phyloP scores from a whole-genome alignment of 37 sponge, comb jelly and placozoan genomes.

The Eunapius fragilis region DNA sequence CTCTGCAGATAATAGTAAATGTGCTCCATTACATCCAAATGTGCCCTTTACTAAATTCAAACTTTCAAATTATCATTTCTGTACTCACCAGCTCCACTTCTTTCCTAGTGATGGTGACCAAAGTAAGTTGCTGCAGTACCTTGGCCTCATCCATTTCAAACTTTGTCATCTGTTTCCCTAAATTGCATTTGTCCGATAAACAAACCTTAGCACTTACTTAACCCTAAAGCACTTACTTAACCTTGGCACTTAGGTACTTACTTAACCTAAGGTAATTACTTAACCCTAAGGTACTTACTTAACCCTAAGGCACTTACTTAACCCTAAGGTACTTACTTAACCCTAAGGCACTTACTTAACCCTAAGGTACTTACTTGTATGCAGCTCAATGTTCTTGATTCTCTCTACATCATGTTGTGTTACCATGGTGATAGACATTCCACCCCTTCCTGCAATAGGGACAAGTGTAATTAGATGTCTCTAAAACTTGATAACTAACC shows the following conservation, averaged over 20 bases:
- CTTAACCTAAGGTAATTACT: slow-evolving; percentile 15
- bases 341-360: neutral
- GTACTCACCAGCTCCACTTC: slow-evolving; percentile 78
- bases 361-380: slow-evolving; percentile 33
- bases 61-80: no score
- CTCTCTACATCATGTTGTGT: slow-evolving; percentile 92
- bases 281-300: neutral
- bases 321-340: slow-evolving; percentile 15
- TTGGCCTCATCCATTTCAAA: slow-evolving; percentile 69
- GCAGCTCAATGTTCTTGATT: slow-evolving; percentile 62
- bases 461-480: no score
- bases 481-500: no score
- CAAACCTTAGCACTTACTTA: no score
- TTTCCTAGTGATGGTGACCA: slow-evolving; percentile 79
- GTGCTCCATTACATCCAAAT: neutral
- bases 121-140: slow-evolving; percentile 68
- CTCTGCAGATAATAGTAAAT: slow-evolving; percentile 7
- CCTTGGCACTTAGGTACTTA: neutral
- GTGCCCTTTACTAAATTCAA: neutral
- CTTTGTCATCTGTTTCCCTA: slow-evolving; percentile 62
- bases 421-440: slow-evolving; percentile 84
- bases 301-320: neutral
- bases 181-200: neutral
- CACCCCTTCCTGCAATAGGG: slow-evolving; percentile 74
- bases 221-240: neutral